Percentiles rank a stretch among this genome's conserved stretches.
Evolutionary conservation across 1,140 invertebrate species (phyloP).

Genomic region (Drosophila takahashii): DNA sequence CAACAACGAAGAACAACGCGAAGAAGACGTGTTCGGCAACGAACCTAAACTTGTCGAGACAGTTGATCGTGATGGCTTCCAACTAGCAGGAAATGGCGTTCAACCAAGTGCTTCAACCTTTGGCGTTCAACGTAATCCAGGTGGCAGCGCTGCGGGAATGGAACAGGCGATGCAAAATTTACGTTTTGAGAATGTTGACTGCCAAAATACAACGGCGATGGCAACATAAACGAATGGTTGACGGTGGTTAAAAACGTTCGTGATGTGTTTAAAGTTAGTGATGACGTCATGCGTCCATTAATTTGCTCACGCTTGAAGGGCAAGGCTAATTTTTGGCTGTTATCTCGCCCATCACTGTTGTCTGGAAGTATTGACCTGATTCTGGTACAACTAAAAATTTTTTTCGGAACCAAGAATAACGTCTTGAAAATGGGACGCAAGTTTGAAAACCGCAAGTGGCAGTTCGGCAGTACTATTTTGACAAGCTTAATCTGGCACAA

Average conservation of each 20-base stretch:
- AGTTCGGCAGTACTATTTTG: neutral
- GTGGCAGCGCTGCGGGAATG: neutral
- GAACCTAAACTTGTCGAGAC: neutral
- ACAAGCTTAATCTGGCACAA: neutral
- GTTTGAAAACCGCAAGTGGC: too few species aligned
- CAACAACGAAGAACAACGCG: too few species aligned
- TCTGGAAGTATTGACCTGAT: neutral
- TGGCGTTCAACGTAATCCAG: too few species aligned
- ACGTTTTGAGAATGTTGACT: neutral
- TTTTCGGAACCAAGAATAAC: neutral
- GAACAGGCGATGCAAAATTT: neutral
- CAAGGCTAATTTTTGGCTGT: conserved; percentile 3
- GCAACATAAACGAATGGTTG: neutral
- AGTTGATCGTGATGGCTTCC: neutral
- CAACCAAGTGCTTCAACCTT: too few species aligned
- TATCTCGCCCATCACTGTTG: conserved; percentile 1
- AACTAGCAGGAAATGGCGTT: too few species aligned
- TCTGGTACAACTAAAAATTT: conserved; percentile 1
- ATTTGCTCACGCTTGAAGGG: neutral
- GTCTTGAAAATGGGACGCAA: neutral
- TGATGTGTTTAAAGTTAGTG: neutral
- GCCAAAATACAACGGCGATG: neutral
- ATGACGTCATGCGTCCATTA: conserved; percentile 4
- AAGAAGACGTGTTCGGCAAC: too few species aligned
- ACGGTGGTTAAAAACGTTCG: neutral